Evolutionary conservation across 2,888 invertebrate species (phyloP), one percentile per base, ranked within the genome.

Genomic region (Ophraella communa): DNA sequence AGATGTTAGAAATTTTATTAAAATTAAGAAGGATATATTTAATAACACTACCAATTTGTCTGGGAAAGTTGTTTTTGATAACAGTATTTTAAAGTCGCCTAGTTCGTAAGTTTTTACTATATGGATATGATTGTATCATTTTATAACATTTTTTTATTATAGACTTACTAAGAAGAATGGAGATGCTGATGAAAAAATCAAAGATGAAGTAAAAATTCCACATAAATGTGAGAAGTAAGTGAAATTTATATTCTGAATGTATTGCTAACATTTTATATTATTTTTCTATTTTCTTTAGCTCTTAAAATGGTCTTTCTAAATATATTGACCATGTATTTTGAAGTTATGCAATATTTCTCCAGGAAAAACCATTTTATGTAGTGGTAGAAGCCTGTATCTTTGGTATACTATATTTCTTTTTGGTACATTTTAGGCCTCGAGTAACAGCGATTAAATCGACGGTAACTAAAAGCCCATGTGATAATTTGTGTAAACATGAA

Each of bases 401-500:
- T 11, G 18, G 14, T n/a, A 21, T 21, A 21, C 21, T 30, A 35
- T 35, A 35, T n/a, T n/a, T 35, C n/a, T 39, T 4, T 17, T 39
- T 39, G 39, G 14, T 39, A 17, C 14, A 51, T 62, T 62, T 55
- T 45, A 63, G 62, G 30, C 30, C 56, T 23, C 51, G 4, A 57
- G 14, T 49, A 10, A 45, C 49, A 57, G 10, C 49, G 39, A 18
- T 44, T 23, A 60, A 60, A 52, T 20, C 52, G 20, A 21, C 57
- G 18, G 30, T 44, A 27, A 30, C 65, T 8, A 66, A 64, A 47
- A 23, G 21, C 39, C 1, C 30, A 21, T 74, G 72, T 58, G 73
- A 73, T 10, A 70, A 74, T 57, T 67, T 62, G 21, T 72, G 73
- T 64, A 74, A 71, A 52, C 72, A 70, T 49, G 74, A 72, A 52